Conservation (phyloP, 2,888 invertebrate species). For the Xanthorhoe spadicearia region DNA sequence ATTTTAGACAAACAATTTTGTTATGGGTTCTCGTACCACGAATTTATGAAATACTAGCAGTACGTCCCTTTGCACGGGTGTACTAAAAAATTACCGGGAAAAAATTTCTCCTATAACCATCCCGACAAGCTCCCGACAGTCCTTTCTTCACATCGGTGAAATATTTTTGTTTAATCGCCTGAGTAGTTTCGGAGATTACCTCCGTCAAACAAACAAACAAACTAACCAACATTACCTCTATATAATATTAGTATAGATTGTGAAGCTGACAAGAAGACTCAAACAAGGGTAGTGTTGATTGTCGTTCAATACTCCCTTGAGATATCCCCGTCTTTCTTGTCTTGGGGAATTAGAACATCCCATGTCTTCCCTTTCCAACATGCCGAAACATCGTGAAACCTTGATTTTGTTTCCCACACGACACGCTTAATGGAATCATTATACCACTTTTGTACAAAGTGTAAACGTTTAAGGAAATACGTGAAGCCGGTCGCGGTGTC, state of each 20-base stretch:
- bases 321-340: slow-evolving; percentile 15
- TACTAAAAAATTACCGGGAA: no score
- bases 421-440: slow-evolving; percentile 40
- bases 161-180: no score
- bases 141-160: no score
- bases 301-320: slow-evolving; percentile 26
- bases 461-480: slow-evolving; percentile 39
- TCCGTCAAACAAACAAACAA: no score
- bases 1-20: background rate
- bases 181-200: no score
- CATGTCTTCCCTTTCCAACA: slow-evolving; percentile 15
- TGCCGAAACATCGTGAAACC: slow-evolving; percentile 1
- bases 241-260: background rate
- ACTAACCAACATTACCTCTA: no score
- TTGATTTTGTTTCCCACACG: slow-evolving; percentile 37
- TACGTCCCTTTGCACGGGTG: no score
- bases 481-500: slow-evolving; percentile 18
- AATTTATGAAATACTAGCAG: background rate
- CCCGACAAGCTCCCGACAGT: no score
- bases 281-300: slow-evolving; percentile 12
- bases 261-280: background rate
- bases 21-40: background rate
- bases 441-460: slow-evolving; percentile 35
- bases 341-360: slow-evolving; percentile 16
- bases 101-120: no score